phyloP scores from a whole-genome alignment of 2,888 invertebrate species.

The Brassicogethes aeneus region DNA sequence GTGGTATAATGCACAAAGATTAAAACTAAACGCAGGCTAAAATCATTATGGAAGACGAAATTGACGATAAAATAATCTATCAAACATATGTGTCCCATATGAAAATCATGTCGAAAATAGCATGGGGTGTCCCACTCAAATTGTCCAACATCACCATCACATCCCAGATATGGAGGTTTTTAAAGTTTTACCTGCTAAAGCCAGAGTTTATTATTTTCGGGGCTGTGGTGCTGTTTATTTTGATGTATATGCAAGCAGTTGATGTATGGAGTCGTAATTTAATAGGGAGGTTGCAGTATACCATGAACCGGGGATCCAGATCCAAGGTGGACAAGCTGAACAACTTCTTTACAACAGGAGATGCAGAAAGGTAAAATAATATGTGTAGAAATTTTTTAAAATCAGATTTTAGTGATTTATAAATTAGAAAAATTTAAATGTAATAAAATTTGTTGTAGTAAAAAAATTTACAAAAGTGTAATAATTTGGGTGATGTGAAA shows the following conservation, averaged over 20 bases:
- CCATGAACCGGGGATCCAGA: constrained; percentile 48
- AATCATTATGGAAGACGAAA: constrained; percentile 78
- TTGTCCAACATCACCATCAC: constrained; percentile 48
- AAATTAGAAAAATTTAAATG: no score
- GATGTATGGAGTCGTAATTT: constrained; percentile 68
- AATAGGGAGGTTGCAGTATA: constrained; percentile 60
- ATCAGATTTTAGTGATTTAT: no score
- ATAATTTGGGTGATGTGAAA: no score
- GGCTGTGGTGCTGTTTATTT: constrained; percentile 57
- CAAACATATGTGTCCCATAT: constrained; percentile 81
- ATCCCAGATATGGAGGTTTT: constrained; percentile 69
- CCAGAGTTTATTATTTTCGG: constrained; percentile 73
- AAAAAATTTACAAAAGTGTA: no score
- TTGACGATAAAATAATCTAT: constrained; percentile 80
- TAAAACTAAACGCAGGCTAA: not conserved
- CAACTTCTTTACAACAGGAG: constrained; percentile 46
- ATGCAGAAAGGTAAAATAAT: no score
- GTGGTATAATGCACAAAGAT: constrained; percentile 14
- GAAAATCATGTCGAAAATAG: constrained; percentile 74
- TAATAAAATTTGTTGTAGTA: no score
- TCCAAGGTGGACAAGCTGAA: constrained; percentile 50
- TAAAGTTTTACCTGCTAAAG: constrained; percentile 68
- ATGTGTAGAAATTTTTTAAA: no score
- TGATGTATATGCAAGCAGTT: constrained; percentile 75
- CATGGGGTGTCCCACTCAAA: constrained; percentile 70